These are phyloP conservation scores for Psilopsiagon aurifrons DNA, from an alignment of 2,113 vertebrate genomes.

Conservation along the genomic window DNA sequence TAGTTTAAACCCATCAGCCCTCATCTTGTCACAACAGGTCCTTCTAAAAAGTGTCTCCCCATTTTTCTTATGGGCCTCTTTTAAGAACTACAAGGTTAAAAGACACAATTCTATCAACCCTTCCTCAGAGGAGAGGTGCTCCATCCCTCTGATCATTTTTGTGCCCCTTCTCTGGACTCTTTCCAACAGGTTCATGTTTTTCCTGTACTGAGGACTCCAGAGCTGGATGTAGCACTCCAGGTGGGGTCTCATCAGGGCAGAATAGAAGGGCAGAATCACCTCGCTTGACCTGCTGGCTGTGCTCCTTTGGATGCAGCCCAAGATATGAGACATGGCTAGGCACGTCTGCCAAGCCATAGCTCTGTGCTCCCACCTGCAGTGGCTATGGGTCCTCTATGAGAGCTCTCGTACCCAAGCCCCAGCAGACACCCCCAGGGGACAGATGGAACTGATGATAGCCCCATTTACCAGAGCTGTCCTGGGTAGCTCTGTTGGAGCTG, in stretches of 20 bases:
- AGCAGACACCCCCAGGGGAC: background rate
- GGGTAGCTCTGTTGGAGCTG: background rate
- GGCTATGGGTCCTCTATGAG: background rate
- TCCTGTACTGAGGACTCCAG: background rate
- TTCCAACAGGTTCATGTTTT: background rate
- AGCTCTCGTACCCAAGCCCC: background rate
- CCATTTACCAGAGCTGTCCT: background rate
- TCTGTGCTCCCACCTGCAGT: background rate
- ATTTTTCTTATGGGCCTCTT: background rate
- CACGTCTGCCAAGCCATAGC: background rate
- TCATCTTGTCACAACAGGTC: background rate
- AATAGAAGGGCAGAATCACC: background rate
- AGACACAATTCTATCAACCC: background rate
- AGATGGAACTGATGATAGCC: background rate
- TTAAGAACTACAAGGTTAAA: background rate
- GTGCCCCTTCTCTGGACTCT: background rate
- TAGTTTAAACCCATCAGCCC: background rate
- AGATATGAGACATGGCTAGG: background rate
- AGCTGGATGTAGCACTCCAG: background rate
- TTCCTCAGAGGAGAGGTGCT: background rate
- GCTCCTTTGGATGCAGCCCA: background rate
- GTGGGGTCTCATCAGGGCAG: background rate
- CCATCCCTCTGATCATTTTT: background rate
- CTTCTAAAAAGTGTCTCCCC: background rate
- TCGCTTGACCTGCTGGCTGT: background rate